A percentile compares a stretch with the other conserved stretches of the same genome.
phyloP scores from a whole-genome alignment of 2,113 vertebrate genomes.

The Entomyzon cyanotis region DNA sequence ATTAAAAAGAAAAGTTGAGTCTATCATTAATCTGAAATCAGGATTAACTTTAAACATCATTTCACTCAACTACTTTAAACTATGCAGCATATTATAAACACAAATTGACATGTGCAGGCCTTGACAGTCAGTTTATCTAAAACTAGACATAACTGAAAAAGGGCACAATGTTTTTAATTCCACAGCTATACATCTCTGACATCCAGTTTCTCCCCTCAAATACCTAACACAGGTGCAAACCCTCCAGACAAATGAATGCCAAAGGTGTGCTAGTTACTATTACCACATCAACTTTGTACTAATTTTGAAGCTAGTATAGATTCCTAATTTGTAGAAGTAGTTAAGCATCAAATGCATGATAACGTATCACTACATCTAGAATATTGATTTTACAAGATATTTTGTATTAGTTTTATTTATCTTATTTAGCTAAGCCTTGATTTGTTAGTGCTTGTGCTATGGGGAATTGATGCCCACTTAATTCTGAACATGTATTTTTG shows the following conservation, averaged over 20 bases:
- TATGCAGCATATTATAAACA: not conserved
- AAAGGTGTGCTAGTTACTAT: not conserved
- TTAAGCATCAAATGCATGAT: slow-evolving; percentile 31
- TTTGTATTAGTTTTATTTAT: not conserved
- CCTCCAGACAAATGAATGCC: not conserved
- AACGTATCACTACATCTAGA: not conserved
- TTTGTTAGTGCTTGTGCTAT: not conserved
- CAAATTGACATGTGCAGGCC: not conserved
- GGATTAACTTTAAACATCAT: not conserved
- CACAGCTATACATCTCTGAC: not conserved
- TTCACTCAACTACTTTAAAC: not conserved
- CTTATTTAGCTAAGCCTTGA: not conserved
- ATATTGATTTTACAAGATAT: not conserved
- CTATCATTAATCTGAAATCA: not conserved
- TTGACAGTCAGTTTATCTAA: not conserved
- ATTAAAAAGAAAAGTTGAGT: not conserved
- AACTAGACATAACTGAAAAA: not conserved
- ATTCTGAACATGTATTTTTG: not conserved
- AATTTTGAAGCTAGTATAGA: not conserved
- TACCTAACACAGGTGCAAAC: not conserved
- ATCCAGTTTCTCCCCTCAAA: not conserved
- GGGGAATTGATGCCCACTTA: not conserved
- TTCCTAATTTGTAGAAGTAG: slow-evolving; percentile 39
- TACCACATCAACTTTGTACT: not conserved
- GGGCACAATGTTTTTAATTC: not conserved